Percentiles rank a stretch among this genome's conserved stretches.
Conservation (phyloP, 2,113 vertebrate genomes). For the Oreochromis aureus region DNA sequence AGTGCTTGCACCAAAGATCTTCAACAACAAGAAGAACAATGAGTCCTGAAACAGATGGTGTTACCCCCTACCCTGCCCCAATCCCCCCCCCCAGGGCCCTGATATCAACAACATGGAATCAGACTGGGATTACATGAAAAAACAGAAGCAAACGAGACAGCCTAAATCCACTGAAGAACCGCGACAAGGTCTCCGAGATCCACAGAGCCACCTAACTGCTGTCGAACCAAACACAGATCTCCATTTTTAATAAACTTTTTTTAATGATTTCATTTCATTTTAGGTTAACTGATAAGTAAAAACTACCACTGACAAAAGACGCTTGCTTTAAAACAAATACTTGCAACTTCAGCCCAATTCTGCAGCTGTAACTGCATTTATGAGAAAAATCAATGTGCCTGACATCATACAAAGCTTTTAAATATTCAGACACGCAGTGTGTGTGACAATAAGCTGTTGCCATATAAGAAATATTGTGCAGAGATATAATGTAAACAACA, state of each 20-base stretch:
- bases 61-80: not conserved
- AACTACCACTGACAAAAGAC: not conserved
- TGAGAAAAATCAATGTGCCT: not conserved
- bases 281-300: not conserved
- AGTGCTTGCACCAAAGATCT: not conserved
- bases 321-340: not conserved
- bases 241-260: not conserved
- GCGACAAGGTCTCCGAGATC: not conserved
- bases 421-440: not conserved
- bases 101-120: constrained; percentile 16
- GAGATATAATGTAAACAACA: not conserved
- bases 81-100: not conserved
- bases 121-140: constrained; percentile 24
- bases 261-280: not conserved
- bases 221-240: not conserved
- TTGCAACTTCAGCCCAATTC: not conserved
- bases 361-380: not conserved
- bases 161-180: not conserved
- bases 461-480: not conserved
- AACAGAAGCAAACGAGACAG: not conserved
- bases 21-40: not conserved
- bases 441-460: not conserved
- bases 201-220: not conserved
- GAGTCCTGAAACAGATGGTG: constrained; percentile 28
- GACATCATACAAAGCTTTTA: not conserved